Base-by-base conservation (phyloP, 2,888 invertebrate species). In the Xanthorhoe spadicearia region DNA sequence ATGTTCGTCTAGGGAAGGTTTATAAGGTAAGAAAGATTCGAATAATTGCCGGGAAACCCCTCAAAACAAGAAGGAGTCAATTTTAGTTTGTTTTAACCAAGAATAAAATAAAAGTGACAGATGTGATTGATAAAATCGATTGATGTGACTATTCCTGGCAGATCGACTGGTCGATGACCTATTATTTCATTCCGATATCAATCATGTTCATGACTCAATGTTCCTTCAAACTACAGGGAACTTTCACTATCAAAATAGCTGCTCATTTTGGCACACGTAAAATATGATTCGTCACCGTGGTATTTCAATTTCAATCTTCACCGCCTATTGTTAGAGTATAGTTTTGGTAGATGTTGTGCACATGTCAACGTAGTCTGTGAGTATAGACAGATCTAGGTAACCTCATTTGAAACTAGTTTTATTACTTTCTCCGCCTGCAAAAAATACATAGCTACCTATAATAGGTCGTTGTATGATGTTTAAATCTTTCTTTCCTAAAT, bases 171-270 rank as follows among this genome's bases (percentile, higher is more conserved):
- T 61, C 71, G 64, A 49, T 68, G 64, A 71, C 71, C 71, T 61
- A 52, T 28, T 64, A 54, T 35, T 15, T 43, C 55, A 43, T 58
- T 35, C 5, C n/a, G 23, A 32, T 53, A 38, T 48, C 51, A 48
- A 53, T 56, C 50, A 49, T 60, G 69, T 51, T 56, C 50, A 49
- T 60, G 69, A 66, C 59, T 59, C 60, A 66, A 32, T 6, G 49
- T 64, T 66, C 66, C 64, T 68, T 68, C 66, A 73, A 69, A 61
- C 67, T 68, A 51, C 56, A 49, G 51, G 50, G 66, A 38, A 67
- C 74, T 74, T 74, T 73, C 71, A 71, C 71, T 74, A 70, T 71
- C 65, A 66, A 61, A 70, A 69, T 70, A 71, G 53, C 55, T 51
- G 68, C 66, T 67, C 55, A 54, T 66, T 67, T 74, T 74, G 74